These are phyloP conservation scores for Dicrostonyx torquatus DNA, from an alignment of 2,797 vertebrate genomes.

Conservation along the genomic window DNA sequence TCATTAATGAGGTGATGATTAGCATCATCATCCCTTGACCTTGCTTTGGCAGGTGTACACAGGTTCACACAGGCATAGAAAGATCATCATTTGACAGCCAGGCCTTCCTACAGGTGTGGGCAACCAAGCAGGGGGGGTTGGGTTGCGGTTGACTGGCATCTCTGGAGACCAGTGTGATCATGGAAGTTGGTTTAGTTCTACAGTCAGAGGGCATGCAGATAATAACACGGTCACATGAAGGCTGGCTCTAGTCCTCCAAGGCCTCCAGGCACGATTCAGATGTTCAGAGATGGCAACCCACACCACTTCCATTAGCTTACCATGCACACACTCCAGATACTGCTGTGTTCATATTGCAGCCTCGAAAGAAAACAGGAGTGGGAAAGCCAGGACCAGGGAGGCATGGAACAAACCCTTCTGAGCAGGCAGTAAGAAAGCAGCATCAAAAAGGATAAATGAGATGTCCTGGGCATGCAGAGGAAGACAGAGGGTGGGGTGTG, in stretches of 20 bases:
- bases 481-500: background rate
- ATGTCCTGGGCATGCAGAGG: accelerated
- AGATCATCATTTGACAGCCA: background rate
- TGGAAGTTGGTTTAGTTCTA: background rate
- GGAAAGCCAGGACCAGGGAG: too few relatives aligned
- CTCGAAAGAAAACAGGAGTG: background rate
- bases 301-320: accelerated
- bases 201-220: background rate
- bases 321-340: background rate
- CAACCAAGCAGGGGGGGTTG: accelerated
- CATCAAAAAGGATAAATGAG: background rate
- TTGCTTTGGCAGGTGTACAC: background rate
- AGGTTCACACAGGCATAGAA: background rate
- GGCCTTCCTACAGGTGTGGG: background rate
- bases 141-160: background rate
- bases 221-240: background rate
- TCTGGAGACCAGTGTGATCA: background rate
- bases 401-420: accelerated
- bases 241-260: accelerated
- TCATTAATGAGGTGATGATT: accelerated
- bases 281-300: accelerated
- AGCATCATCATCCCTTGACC: accelerated
- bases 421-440: background rate
- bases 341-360: accelerated
- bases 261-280: accelerated